Conservation (phyloP, 2,888 invertebrate genomes). For the Acrobeloides nanus region DNA sequence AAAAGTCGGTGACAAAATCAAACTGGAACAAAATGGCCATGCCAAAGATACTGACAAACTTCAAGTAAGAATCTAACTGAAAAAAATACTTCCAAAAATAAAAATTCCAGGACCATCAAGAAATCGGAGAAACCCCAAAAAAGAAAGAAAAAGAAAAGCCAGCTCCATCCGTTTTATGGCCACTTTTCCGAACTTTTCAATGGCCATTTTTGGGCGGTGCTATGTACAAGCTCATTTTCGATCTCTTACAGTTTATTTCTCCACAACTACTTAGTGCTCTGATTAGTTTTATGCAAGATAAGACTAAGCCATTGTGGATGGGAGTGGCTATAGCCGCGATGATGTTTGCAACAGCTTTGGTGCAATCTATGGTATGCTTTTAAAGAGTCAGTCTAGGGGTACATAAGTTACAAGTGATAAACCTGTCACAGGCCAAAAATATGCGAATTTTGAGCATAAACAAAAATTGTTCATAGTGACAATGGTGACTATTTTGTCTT, state of each 20-base stretch:
- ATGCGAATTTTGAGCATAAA: too few species aligned
- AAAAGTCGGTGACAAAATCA: too few species aligned
- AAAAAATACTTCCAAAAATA: too few species aligned
- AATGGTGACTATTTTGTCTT: too few species aligned
- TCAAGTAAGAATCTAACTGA: too few species aligned
- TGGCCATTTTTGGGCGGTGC: slow-evolving; percentile 38
- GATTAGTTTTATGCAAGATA: slow-evolving; percentile 46
- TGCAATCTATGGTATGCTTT: slow-evolving; percentile 69
- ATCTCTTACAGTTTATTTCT: slow-evolving; percentile 44
- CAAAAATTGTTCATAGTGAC: too few species aligned
- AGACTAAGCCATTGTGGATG: slow-evolving; percentile 39
- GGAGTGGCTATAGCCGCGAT: slow-evolving; percentile 72
- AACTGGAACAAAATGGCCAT: too few species aligned
- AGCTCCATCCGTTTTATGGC: slow-evolving; percentile 42
- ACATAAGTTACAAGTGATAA: too few species aligned
- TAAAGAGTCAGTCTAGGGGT: background rate
- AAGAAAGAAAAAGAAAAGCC: slow-evolving; percentile 18
- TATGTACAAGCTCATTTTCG: slow-evolving; percentile 44
- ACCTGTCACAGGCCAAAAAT: too few species aligned
- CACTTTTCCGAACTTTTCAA: slow-evolving; percentile 45
- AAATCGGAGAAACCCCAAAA: slow-evolving; percentile 8
- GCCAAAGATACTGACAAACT: too few species aligned
- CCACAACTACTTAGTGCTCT: slow-evolving; percentile 41
- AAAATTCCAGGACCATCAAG: too few species aligned
- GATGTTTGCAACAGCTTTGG: slow-evolving; percentile 68